Percentiles rank a stretch among this genome's conserved stretches.
These are phyloP conservation scores for Holacanthus passer DNA, from an alignment of 2,113 vertebrate genomes.

Conservation along the genomic window DNA sequence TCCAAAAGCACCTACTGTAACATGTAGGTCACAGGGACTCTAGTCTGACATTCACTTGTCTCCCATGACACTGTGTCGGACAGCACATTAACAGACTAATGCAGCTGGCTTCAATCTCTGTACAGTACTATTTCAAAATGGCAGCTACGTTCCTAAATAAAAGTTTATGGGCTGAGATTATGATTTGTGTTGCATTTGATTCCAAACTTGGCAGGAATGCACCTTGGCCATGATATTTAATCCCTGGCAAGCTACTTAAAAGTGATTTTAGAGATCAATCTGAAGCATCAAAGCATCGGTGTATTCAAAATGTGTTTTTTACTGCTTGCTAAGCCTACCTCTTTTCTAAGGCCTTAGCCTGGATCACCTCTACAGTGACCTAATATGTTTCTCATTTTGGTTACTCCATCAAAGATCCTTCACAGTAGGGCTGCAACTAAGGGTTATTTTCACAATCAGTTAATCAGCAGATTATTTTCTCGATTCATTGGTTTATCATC, in stretches of 20 bases:
- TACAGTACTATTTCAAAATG: conserved; percentile 48
- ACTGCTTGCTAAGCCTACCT: conserved; percentile 45
- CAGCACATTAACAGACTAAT: not conserved
- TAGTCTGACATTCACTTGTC: not conserved
- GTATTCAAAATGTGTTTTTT: conserved; percentile 7
- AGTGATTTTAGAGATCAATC: not conserved
- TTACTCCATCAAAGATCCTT: conserved; percentile 5
- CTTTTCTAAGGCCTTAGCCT: conserved; percentile 13
- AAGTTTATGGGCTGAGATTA: not conserved
- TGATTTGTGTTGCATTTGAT: conserved; percentile 14
- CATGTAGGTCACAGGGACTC: not conserved
- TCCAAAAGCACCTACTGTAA: conserved; percentile 23
- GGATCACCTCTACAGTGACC: not conserved
- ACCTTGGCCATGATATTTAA: not conserved
- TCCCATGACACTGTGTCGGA: conserved; percentile 5
- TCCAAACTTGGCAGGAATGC: not conserved
- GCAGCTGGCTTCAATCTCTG: conserved; percentile 23
- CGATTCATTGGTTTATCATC: not conserved
- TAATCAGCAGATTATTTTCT: not conserved
- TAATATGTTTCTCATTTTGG: not conserved
- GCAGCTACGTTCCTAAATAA: conserved; percentile 72
- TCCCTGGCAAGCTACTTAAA: conserved; percentile 2
- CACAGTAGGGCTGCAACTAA: not conserved
- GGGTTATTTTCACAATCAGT: not conserved
- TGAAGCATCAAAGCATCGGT: conserved; percentile 17